Evolutionary conservation across 2,113 vertebrate genomes (phyloP), one percentile per base, ranked within the genome.

Genomic region (Poeciliopsis turrubarensis): DNA sequence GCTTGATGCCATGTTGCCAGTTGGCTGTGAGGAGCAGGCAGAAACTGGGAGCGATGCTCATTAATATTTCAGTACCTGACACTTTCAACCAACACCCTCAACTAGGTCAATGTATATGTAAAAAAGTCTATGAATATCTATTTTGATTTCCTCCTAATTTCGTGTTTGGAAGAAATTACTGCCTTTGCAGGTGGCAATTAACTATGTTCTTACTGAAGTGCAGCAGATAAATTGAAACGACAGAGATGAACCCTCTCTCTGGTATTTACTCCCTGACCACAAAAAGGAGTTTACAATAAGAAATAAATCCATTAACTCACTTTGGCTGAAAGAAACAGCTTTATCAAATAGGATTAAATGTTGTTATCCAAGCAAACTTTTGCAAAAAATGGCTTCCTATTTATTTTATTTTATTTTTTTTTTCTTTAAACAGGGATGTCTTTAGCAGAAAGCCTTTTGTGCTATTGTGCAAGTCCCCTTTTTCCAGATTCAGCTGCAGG

Each of bases 91-190:
- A 89, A 90, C 92, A 93, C 87, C 74, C 79, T 94, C 92, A 95
- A 95, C 90, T 95, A 94, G 95, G 95, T 94, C 95, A 95, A 93
- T 95, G 91, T 95, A 94, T 95, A 93, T 95, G 91, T 93, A 93
- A 94, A 93, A 92, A 92, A 92, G 86, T 92, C 86, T 86, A 88
- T 88, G 85, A 91, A 89, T 91, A 91, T 93, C 89, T 92, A 89
- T 92, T 93, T 93, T 91, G 84, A 89, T 87, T 92, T 88, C 75
- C 62, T 80, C 91, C 87, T 92, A 87, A 92, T 89, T 87, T 86
- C 73, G 75, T 81, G 74, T 91, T 92, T 92, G 85, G 86, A 88
- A 85, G 85, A 82, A 74, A 88, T 84, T 37, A 83, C 80, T 87
- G 85, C 85, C 76, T 85, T 72, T 74, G 87, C 89, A 90, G 92